Conservation (phyloP, 2,113 vertebrate genomes). For the Leucoraja erinaceus region DNA sequence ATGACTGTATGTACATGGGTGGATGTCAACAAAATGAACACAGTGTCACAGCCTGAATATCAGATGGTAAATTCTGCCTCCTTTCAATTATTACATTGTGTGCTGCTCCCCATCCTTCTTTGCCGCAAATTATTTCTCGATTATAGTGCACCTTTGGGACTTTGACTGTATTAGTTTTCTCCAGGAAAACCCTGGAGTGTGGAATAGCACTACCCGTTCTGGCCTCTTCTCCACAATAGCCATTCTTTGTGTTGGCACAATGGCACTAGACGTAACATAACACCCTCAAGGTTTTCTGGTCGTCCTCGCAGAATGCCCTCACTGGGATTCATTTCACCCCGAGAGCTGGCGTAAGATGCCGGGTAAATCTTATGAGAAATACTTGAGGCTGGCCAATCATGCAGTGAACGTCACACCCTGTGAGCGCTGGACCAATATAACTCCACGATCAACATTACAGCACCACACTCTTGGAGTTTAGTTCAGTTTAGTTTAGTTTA, state of each 20-base stretch:
- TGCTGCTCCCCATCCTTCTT: neutral
- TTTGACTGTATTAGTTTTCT: neutral
- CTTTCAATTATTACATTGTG: conserved; percentile 14
- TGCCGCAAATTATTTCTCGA: conserved; percentile 10
- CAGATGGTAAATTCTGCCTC: conserved; percentile 24
- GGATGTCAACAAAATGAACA: conserved; percentile 4
- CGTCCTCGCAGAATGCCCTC: too few relatives aligned
- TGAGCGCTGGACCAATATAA: conserved; percentile 6
- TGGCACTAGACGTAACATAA: neutral
- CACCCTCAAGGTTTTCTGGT: neutral
- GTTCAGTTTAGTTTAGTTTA: too few relatives aligned
- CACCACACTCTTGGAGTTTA: neutral
- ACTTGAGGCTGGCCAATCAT: neutral
- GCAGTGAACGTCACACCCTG: neutral
- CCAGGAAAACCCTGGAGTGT: neutral
- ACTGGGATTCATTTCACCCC: neutral
- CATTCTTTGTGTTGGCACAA: neutral
- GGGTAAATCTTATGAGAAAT: neutral
- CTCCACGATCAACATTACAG: neutral
- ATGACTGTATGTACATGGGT: conserved; percentile 17
- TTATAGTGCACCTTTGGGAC: conserved; percentile 13
- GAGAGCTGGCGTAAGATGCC: neutral
- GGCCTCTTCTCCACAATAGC: neutral
- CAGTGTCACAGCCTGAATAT: conserved; percentile 19
- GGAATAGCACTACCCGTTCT: neutral